Percentiles rank a stretch among this genome's conserved stretches.
Conservation (phyloP, 2,888 invertebrate genomes). For the Mesorhabditis spiculigera region DNA sequence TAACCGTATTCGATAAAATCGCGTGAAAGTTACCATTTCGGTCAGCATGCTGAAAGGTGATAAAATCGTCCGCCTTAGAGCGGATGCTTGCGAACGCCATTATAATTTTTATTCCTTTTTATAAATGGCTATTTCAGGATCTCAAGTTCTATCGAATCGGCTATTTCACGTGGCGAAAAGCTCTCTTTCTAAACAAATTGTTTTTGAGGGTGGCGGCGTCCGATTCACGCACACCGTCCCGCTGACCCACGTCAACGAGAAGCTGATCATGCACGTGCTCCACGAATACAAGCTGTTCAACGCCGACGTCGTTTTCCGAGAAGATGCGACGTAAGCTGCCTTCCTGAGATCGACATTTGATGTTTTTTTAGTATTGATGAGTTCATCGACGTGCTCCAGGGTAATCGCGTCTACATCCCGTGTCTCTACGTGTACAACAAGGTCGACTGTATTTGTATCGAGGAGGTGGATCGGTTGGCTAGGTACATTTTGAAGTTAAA, state of each 20-base stretch:
- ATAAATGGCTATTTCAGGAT: no score
- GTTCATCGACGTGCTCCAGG: slow-evolving; percentile 86
- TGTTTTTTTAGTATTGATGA: slow-evolving; percentile 75
- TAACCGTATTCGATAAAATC: no score
- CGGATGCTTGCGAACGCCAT: no score
- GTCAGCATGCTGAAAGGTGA: no score
- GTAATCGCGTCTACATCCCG: slow-evolving; percentile 73
- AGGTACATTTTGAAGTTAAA: slow-evolving; percentile 37
- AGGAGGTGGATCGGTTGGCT: slow-evolving; percentile 71
- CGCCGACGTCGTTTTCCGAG: slow-evolving; percentile 79
- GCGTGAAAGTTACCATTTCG: no score
- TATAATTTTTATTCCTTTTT: no score
- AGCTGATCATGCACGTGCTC: slow-evolving; percentile 92
- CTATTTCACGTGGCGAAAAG: no score
- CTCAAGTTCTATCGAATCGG: no score
- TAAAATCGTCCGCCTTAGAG: no score
- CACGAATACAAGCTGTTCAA: slow-evolving; percentile 85
- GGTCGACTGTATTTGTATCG: slow-evolving; percentile 98
- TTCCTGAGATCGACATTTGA: no score
- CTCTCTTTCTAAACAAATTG: background rate
- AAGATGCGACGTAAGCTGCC: slow-evolving; percentile 86
- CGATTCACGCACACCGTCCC: slow-evolving; percentile 94
- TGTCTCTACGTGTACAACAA: slow-evolving; percentile 98
- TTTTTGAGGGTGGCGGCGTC: slow-evolving; percentile 71
- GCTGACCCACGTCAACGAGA: slow-evolving; percentile 87